Conservation (phyloP, 2,797 vertebrate genomes). For the Protonibea diacanthus region DNA sequence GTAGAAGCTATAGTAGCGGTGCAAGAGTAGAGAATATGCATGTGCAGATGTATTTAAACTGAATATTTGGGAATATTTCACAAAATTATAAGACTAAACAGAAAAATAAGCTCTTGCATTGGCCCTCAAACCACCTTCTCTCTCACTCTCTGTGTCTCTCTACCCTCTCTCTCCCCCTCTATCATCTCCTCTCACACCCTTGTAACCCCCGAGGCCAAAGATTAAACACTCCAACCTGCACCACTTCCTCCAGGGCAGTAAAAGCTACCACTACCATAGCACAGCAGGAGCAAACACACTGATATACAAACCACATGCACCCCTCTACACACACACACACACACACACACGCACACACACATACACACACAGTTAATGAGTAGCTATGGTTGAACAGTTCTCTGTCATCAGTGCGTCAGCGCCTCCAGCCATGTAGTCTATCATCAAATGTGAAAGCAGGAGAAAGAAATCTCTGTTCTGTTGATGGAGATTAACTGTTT, state of each 20-base stretch:
- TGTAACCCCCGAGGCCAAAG: slow-evolving; percentile 50
- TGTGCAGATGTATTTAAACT: background rate
- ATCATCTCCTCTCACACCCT: slow-evolving; percentile 26
- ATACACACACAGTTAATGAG: slow-evolving; percentile 62
- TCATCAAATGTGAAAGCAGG: slow-evolving; percentile 53
- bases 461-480: slow-evolving; percentile 12
- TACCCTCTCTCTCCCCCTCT: no score
- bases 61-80: background rate
- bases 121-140: background rate
- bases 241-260: slow-evolving; percentile 52
- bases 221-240: slow-evolving; percentile 41
- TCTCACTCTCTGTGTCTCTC: background rate
- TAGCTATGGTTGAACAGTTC: slow-evolving; percentile 51
- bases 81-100: background rate
- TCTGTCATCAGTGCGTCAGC: slow-evolving; percentile 71
- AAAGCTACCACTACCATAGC: slow-evolving; percentile 57
- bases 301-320: slow-evolving; percentile 49
- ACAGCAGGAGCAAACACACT: slow-evolving; percentile 51
- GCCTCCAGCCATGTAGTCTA: slow-evolving; percentile 52
- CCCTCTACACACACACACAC: slow-evolving; percentile 17
- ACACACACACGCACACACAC: slow-evolving; percentile 39
- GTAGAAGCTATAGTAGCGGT: background rate
- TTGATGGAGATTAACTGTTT: slow-evolving; percentile 21
- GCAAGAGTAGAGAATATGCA: background rate
- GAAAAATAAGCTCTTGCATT: background rate